Evolutionary conservation across 2,113 vertebrate genomes (phyloP), one percentile per base, ranked within the genome.

Genomic region (Thomomys bottae): DNA sequence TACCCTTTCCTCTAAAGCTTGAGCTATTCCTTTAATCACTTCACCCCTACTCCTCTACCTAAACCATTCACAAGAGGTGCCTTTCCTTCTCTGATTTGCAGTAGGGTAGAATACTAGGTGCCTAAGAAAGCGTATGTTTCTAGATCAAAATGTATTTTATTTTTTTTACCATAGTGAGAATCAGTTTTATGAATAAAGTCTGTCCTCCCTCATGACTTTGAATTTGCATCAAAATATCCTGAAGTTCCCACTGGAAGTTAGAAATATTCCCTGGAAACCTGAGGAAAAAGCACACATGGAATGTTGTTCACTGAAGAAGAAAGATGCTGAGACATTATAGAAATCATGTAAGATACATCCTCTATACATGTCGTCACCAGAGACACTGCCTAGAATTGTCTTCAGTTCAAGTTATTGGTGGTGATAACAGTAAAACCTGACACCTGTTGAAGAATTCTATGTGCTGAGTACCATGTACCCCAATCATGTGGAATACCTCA

Each of bases 161-260:
- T 94, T 61, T 93, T 73, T 93, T 77, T 92, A 21, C 24, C 36
- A 87, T 68, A 59, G 67, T 15, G 23, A 20, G 34, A 90, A 85
- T 67, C 11, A 66, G 71, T 91, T 78, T 84, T 49, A 78, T 45
- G 61, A 82, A 89, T 64, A 57, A 89, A 28, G 30, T n/a, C 40
- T 64, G 40, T 5, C 0, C 4, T 2, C 1, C 32, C 3, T 45
- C 59, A 24, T 63, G 59, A 34, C n/a, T 32, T 93, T n/a, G 61
- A 8, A 61, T 61, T 26, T 54, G 49, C 61, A 84, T 40, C 11
- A 77, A 78, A 88, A 66, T 64, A 42, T 84, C 10, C n/a, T 57
- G 38, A 81, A 82, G 42, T n/a, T 54, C 20, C 67, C 21, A 67
- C 1, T 61, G 68, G 75, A 72, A 66, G 68, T 15, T 79, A 40